Evolutionary conservation across 1,140 invertebrate genomes (phyloP).

Genomic region (Hetaerina americana): DNA sequence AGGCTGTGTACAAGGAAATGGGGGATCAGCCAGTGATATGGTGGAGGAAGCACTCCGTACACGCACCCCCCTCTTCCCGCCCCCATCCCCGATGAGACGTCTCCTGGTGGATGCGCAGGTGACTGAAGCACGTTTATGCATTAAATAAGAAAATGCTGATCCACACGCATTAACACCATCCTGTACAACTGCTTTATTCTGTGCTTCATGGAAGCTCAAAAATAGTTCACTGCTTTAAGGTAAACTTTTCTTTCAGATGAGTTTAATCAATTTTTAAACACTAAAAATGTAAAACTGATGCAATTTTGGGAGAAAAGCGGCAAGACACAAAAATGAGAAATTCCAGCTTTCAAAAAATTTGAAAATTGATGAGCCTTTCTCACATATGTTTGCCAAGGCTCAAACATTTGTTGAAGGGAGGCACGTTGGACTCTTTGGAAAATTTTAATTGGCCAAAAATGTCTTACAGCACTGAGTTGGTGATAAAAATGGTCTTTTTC

Average conservation of each 20-base stretch:
- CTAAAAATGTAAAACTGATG: too few relatives aligned
- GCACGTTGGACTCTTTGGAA: too few relatives aligned
- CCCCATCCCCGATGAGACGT: neutral
- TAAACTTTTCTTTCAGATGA: neutral
- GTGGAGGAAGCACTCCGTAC: neutral
- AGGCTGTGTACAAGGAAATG: neutral
- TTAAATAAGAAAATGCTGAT: neutral
- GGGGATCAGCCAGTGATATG: neutral
- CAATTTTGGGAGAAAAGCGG: too few relatives aligned
- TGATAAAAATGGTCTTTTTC: too few relatives aligned
- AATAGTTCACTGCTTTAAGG: neutral
- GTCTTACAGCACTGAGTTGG: too few relatives aligned
- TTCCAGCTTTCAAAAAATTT: too few relatives aligned
- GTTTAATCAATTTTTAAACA: too few relatives aligned
- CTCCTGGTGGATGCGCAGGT: neutral
- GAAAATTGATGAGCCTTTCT: too few relatives aligned
- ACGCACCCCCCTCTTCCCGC: neutral
- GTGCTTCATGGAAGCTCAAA: neutral
- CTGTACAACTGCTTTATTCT: neutral
- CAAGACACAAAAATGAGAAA: too few relatives aligned
- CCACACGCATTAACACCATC: neutral
- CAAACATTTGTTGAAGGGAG: too few relatives aligned
- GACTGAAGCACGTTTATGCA: neutral
- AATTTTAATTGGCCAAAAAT: too few relatives aligned
- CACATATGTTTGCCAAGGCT: too few relatives aligned